Percentiles rank a stretch among this genome's conserved stretches.
phyloP scores from a whole-genome alignment of 2,113 vertebrate species.

The Tupaia tana region DNA sequence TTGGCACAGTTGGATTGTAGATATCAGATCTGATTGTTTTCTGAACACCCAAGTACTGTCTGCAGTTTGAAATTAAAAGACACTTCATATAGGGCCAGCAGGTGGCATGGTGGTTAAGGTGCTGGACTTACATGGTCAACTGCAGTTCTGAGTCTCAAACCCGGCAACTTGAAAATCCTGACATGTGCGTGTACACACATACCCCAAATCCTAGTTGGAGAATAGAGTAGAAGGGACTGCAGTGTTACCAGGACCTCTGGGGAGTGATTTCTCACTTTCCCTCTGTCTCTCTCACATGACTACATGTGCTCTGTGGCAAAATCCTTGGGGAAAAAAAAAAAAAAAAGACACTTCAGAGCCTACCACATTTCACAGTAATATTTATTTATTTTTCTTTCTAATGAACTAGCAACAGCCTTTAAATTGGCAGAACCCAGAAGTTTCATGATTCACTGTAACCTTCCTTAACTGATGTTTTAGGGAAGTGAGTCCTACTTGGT shows the following conservation, averaged over 20 bases:
- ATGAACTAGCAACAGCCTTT: not conserved
- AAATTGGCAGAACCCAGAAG: not conserved
- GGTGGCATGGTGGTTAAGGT: no score
- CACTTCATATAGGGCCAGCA: not conserved
- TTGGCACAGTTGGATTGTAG: not conserved
- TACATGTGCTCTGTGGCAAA: no score
- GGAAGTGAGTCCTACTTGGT: not conserved
- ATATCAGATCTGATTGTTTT: slow-evolving; percentile 6
- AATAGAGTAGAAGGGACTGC: no score
- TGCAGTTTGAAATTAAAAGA: slow-evolving; percentile 42
- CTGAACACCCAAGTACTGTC: not conserved
- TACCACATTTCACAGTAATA: slow-evolving; percentile 15
- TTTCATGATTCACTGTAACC: not conserved
- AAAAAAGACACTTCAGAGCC: not conserved
- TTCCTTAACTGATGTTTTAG: slow-evolving; percentile 11
- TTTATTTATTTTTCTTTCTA: slow-evolving; percentile 41
- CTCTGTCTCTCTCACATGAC: no score
- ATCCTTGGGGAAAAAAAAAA: no score
- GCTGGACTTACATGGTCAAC: no score
- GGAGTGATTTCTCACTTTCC: no score
- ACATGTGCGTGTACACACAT: no score
- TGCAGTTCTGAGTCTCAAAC: no score
- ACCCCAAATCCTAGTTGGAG: no score
- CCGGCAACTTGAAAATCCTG: no score
- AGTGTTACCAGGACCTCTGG: no score